Evolutionary conservation across 2,888 invertebrate genomes (phyloP).

Genomic region (Blera fallax): DNA sequence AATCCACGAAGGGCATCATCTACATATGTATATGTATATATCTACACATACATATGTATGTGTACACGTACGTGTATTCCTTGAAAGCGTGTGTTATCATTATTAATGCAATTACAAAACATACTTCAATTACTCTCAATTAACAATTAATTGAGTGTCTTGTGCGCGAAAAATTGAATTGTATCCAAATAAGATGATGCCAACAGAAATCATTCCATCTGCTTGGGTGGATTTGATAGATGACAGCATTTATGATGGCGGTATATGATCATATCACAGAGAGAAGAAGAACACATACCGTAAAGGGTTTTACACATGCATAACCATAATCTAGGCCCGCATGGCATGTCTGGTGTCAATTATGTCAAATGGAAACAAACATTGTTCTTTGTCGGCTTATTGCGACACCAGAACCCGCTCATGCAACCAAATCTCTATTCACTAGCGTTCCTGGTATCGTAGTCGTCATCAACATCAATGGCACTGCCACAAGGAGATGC

Average conservation of each 20-base stretch:
- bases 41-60: no score
- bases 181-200: slow-evolving; percentile 72
- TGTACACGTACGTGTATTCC: background rate
- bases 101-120: slow-evolving; percentile 82
- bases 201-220: slow-evolving; percentile 60
- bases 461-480: background rate
- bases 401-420: slow-evolving; percentile 49
- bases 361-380: slow-evolving; percentile 73
- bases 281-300: background rate
- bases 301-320: slow-evolving; percentile 60
- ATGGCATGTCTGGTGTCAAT: slow-evolving; percentile 74
- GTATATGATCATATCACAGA: slow-evolving; percentile 29
- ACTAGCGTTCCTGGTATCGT: background rate
- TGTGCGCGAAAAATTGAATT: slow-evolving; percentile 73
- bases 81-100: slow-evolving; percentile 75
- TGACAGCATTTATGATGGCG: slow-evolving; percentile 68
- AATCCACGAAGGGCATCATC: background rate
- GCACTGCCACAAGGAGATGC: background rate
- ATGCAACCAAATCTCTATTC: slow-evolving; percentile 47
- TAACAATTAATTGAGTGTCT: slow-evolving; percentile 81
- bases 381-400: slow-evolving; percentile 62
- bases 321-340: slow-evolving; percentile 67
- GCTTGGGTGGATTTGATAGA: slow-evolving; percentile 62
- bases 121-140: slow-evolving; percentile 82
- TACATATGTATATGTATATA: no score